These are phyloP conservation scores for Adelognathus sp. DNA, from an alignment of 2,888 invertebrate genomes.

Conservation along the genomic window DNA sequence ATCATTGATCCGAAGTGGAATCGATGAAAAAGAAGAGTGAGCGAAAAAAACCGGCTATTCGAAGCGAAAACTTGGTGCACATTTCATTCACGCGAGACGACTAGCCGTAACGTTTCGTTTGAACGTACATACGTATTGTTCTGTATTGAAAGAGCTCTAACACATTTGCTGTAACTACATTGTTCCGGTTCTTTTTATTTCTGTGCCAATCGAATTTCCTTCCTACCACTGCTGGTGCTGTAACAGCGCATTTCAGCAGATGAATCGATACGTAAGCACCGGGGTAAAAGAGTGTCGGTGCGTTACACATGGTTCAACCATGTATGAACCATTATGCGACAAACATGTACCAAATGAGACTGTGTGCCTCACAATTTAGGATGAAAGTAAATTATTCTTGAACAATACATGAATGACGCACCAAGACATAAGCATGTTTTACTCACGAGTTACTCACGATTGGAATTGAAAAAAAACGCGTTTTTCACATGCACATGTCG, in stretches of 20 bases:
- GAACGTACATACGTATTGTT: background rate
- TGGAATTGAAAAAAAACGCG: too few relatives aligned
- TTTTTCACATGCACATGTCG: too few relatives aligned
- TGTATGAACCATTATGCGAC: too few relatives aligned
- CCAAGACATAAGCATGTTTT: too few relatives aligned
- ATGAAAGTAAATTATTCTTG: too few relatives aligned
- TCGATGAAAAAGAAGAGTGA: too few relatives aligned
- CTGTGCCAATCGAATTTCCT: constrained; percentile 7
- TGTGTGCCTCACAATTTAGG: too few relatives aligned
- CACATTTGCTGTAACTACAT: background rate
- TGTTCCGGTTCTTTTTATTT: background rate
- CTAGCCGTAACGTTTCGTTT: constrained; percentile 1
- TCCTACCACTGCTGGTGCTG: background rate
- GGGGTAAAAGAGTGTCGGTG: too few relatives aligned
- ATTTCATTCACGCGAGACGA: constrained; percentile 19
- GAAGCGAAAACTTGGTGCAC: constrained; percentile 2
- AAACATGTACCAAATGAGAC: too few relatives aligned
- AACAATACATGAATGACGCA: too few relatives aligned
- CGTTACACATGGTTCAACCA: too few relatives aligned
- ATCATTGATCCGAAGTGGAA: constrained; percentile 11
- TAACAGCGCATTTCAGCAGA: background rate
- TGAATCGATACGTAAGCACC: background rate
- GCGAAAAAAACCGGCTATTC: background rate
- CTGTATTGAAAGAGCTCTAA: background rate
- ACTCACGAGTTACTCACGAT: too few relatives aligned